These are phyloP conservation scores for Agrotis clavis DNA, from an alignment of 2,888 invertebrate species.

Conservation along the genomic window DNA sequence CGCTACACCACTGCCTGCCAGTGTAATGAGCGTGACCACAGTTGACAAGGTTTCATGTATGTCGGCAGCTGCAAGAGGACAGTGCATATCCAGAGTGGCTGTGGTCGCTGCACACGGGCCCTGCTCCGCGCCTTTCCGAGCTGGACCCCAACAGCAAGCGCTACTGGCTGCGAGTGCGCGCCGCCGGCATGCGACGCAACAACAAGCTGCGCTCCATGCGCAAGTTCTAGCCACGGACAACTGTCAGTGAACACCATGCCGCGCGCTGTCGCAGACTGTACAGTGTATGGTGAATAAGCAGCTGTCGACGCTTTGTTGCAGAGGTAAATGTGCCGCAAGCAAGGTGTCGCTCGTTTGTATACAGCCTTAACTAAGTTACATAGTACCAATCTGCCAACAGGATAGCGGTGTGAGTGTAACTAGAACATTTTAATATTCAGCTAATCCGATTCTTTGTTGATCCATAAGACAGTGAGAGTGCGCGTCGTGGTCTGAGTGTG, in stretches of 20 bases:
- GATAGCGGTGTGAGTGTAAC: neutral
- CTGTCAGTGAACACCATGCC: too few species aligned
- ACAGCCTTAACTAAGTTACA: neutral
- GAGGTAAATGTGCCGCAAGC: too few species aligned
- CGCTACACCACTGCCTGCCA: too few species aligned
- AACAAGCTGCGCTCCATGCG: slow-evolving; percentile 92
- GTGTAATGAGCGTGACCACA: neutral
- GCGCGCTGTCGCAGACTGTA: too few species aligned
- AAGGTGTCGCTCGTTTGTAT: too few species aligned
- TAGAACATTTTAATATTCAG: neutral
- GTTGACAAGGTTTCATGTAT: neutral
- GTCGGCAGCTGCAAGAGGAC: slow-evolving; percentile 79
- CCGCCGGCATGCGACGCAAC: slow-evolving; percentile 92
- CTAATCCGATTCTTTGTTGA: neutral
- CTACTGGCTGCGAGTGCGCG: slow-evolving; percentile 95
- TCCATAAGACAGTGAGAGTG: slow-evolving; percentile 1
- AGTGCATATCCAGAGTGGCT: slow-evolving; percentile 97
- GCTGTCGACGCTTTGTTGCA: too few species aligned
- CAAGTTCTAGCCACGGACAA: slow-evolving; percentile 86
- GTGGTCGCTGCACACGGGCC: slow-evolving; percentile 94
- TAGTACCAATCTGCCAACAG: neutral
- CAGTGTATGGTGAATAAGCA: too few species aligned
- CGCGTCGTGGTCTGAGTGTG: neutral
- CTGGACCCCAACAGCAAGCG: slow-evolving; percentile 94
- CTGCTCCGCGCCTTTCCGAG: slow-evolving; percentile 93